phyloP scores from a whole-genome alignment of 2,888 invertebrate species.

The Lasioglossum malachurum region DNA sequence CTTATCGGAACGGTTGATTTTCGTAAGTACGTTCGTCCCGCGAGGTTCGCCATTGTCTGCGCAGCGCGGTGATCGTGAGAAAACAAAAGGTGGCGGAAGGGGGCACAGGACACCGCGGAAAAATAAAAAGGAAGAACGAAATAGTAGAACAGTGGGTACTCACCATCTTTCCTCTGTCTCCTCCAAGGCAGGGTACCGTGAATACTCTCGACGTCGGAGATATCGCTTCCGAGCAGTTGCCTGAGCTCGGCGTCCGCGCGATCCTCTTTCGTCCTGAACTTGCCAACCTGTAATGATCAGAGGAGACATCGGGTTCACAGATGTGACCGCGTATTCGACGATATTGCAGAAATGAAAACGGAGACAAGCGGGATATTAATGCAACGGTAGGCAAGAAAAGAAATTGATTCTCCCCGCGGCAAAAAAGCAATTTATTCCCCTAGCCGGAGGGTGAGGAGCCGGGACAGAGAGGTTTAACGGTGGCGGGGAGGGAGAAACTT shows the following conservation, averaged over 20 bases:
- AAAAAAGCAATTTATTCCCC: constrained; percentile 53
- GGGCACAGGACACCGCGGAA: background rate
- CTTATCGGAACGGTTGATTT: background rate
- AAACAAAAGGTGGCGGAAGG: constrained; percentile 10
- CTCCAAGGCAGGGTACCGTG: constrained; percentile 88
- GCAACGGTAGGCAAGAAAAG: constrained; percentile 50
- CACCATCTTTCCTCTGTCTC: constrained; percentile 86
- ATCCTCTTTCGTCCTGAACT: constrained; percentile 92
- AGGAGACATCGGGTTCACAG: constrained; percentile 27
- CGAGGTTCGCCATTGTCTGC: background rate
- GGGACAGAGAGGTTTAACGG: background rate
- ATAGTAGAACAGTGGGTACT: constrained; percentile 38
- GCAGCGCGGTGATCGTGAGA: background rate
- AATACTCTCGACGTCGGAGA: constrained; percentile 87
- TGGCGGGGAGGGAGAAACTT: background rate
- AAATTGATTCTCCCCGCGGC: constrained; percentile 53
- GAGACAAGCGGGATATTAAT: constrained; percentile 50
- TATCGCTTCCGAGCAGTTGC: constrained; percentile 89
- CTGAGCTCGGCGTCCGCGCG: constrained; percentile 92
- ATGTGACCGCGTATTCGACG: constrained; percentile 1
- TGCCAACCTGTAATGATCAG: constrained; percentile 87
- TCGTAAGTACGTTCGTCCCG: background rate
- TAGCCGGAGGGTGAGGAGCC: background rate
- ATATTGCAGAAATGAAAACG: constrained; percentile 49
- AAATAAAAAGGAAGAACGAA: background rate